Conservation (phyloP, 2,797 vertebrate genomes). For the Xenentodon cancila region DNA sequence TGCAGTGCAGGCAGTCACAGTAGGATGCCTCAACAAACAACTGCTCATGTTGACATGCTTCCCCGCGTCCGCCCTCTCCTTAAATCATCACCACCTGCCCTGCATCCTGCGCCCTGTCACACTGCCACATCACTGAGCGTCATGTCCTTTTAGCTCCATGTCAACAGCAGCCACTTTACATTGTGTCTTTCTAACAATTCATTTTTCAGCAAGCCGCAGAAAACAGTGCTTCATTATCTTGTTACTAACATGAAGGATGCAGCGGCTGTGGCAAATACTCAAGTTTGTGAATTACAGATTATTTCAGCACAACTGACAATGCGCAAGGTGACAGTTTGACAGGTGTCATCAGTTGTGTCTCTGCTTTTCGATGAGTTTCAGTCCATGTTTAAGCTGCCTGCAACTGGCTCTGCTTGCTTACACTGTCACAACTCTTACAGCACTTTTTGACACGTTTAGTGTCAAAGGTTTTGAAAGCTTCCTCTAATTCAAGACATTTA, state of each 20-base stretch:
- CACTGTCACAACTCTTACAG: too few species aligned
- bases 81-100: conserved; percentile 18
- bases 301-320: too few species aligned
- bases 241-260: neutral
- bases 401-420: too few species aligned
- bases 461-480: too few species aligned
- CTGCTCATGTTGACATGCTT: neutral
- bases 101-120: conserved; percentile 17
- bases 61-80: conserved; percentile 1
- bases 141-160: conserved; percentile 15
- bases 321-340: neutral
- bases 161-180: conserved; percentile 29
- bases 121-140: conserved; percentile 38
- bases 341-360: neutral
- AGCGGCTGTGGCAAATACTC: neutral
- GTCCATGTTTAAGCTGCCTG: neutral
- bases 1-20: neutral
- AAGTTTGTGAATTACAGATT: neutral
- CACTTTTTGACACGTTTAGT: too few species aligned
- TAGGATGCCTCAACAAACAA: neutral
- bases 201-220: conserved; percentile 32
- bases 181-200: conserved; percentile 10
- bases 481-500: too few species aligned
- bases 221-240: conserved; percentile 4
- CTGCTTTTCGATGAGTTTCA: neutral